Conservation (phyloP, 2,888 invertebrate genomes). For the Meganola albula region DNA sequence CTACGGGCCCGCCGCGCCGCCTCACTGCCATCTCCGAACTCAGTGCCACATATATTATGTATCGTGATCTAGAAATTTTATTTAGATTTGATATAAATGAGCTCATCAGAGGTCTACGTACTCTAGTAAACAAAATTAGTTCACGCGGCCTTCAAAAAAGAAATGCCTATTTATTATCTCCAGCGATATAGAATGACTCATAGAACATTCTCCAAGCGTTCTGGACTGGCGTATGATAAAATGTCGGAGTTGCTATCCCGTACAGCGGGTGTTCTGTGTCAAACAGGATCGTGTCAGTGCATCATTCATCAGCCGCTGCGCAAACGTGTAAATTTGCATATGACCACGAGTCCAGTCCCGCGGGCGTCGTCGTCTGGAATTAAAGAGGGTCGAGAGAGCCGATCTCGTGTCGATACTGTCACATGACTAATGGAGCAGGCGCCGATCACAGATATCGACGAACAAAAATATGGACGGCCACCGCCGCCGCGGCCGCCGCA, state of each 20-base stretch:
- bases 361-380: conserved; percentile 60
- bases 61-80: conserved; percentile 16
- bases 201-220: conserved; percentile 19
- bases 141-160: conserved; percentile 26
- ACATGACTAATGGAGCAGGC: conserved; percentile 76
- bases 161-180: conserved; percentile 28
- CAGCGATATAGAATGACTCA: conserved; percentile 19
- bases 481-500: conserved; percentile 35
- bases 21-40: not conserved
- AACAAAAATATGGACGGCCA: conserved; percentile 65
- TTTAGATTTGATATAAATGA: conserved; percentile 27
- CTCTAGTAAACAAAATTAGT: conserved; percentile 27
- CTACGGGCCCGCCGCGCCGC: conserved; percentile 13
- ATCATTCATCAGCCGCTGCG: conserved; percentile 64
- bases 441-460: conserved; percentile 72
- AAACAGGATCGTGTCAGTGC: conserved; percentile 45
- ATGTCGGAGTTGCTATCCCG: conserved; percentile 23
- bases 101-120: conserved; percentile 30
- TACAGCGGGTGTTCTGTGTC: conserved; percentile 10
- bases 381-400: conserved; percentile 60
- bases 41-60: not conserved
- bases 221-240: conserved; percentile 2
- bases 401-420: conserved; percentile 75
- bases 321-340: conserved; percentile 63
- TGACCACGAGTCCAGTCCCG: conserved; percentile 48